Percentiles rank a stretch among this genome's conserved stretches.
phyloP scores from a whole-genome alignment of 2,888 invertebrate genomes.

The Alsophila aescularia region DNA sequence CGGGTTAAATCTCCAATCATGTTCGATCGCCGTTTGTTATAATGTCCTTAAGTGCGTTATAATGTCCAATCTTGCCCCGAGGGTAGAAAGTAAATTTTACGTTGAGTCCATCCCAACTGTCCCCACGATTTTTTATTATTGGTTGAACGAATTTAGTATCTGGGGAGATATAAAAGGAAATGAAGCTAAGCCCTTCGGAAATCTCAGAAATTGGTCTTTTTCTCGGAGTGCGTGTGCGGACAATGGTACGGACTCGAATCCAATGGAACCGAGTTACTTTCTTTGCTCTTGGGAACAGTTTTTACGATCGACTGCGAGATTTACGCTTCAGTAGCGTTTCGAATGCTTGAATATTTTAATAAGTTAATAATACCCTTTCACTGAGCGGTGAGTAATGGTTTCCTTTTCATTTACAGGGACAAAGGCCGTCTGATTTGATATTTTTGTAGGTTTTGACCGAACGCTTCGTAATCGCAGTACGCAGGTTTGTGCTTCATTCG shows the following conservation, averaged over 20 bases:
- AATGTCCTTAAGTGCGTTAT: constrained; percentile 60
- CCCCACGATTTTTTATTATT: constrained; percentile 81
- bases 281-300: constrained; percentile 72
- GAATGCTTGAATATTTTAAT: constrained; percentile 73
- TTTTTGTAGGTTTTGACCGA: constrained; percentile 23
- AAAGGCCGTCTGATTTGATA: constrained; percentile 40
- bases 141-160: constrained; percentile 83
- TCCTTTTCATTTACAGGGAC: constrained; percentile 52
- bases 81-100: constrained; percentile 73
- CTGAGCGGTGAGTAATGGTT: constrained; percentile 50
- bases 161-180: constrained; percentile 84
- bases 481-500: constrained; percentile 17
- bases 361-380: constrained; percentile 57
- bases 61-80: constrained; percentile 64
- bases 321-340: constrained; percentile 68
- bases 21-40: constrained; percentile 38
- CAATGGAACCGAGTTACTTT: constrained; percentile 75
- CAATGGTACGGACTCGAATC: constrained; percentile 69
- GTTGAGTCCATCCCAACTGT: constrained; percentile 74
- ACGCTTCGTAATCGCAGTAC: constrained; percentile 18
- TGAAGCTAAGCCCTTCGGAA: constrained; percentile 84
- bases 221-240: constrained; percentile 78
- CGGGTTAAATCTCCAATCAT: constrained; percentile 41
- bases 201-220: constrained; percentile 82
- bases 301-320: constrained; percentile 76